Conservation (phyloP, 2,113 vertebrate genomes). For the Argyrosomus japonicus region DNA sequence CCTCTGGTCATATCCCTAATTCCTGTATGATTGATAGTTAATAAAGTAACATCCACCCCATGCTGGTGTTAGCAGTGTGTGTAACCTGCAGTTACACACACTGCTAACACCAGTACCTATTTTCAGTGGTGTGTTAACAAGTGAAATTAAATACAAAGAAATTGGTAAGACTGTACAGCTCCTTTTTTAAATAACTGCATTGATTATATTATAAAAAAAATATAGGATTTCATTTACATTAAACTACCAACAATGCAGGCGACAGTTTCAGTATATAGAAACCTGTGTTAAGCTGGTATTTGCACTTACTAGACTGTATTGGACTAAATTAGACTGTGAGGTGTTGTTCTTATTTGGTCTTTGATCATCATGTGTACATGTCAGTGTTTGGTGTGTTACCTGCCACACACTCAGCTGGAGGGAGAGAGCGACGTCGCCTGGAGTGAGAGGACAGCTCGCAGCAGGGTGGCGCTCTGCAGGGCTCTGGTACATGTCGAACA, state of each 20-base stretch:
- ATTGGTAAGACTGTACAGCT: background rate
- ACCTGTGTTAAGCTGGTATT: too few species aligned
- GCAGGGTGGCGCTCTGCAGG: constrained; percentile 49
- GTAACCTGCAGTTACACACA: background rate
- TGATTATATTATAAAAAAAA: background rate
- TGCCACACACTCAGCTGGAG: constrained; percentile 57
- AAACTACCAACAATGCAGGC: too few species aligned
- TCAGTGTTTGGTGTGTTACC: constrained; percentile 50
- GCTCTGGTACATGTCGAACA: constrained; percentile 55
- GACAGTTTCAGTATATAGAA: too few species aligned
- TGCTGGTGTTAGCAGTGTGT: too few species aligned
- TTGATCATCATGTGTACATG: constrained; percentile 12
- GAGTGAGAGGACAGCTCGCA: constrained; percentile 62
- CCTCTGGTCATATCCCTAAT: background rate
- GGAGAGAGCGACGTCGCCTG: constrained; percentile 36
- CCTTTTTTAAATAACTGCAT: background rate
- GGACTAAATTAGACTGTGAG: background rate
- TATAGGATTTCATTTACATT: background rate
- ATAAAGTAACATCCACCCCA: background rate
- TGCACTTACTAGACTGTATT: background rate
- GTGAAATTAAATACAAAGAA: too few species aligned
- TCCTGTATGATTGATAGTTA: background rate
- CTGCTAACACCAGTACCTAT: background rate
- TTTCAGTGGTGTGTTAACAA: background rate
- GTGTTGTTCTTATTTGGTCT: background rate